Percentiles rank a stretch among this genome's conserved stretches.
These are phyloP conservation scores for Petaurus breviceps DNA, from an alignment of 2,113 vertebrate genomes.

Conservation along the genomic window DNA sequence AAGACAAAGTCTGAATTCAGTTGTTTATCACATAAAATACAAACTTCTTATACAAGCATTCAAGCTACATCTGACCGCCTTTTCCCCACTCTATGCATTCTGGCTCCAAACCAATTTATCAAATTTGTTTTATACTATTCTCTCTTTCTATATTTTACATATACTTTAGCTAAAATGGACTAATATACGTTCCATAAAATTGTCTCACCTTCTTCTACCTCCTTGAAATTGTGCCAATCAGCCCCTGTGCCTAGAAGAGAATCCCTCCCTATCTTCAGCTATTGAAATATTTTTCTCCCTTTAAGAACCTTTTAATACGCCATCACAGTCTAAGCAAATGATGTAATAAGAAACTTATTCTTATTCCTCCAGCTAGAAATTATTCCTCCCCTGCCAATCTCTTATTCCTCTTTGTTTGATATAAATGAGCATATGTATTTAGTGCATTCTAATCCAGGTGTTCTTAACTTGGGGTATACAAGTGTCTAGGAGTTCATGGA, in stretches of 20 bases:
- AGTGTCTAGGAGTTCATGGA: neutral
- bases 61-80: neutral
- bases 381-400: neutral
- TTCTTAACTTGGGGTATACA: neutral
- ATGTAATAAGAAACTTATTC: neutral
- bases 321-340: neutral
- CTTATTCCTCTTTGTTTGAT: neutral
- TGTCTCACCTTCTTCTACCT: neutral
- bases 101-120: neutral
- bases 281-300: too few species aligned
- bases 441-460: neutral
- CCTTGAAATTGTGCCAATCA: neutral
- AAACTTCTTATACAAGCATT: neutral
- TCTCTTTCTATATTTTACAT: neutral
- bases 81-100: neutral
- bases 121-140: neutral
- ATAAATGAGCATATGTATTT: neutral
- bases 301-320: neutral
- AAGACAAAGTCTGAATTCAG: neutral
- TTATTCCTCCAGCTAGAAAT: neutral
- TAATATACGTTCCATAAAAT: neutral
- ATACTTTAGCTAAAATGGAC: neutral
- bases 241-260: neutral
- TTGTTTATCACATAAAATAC: neutral
- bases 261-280: neutral